Base-by-base conservation (phyloP, 2,797 vertebrate genomes). In the Peromyscus eremicus region DNA sequence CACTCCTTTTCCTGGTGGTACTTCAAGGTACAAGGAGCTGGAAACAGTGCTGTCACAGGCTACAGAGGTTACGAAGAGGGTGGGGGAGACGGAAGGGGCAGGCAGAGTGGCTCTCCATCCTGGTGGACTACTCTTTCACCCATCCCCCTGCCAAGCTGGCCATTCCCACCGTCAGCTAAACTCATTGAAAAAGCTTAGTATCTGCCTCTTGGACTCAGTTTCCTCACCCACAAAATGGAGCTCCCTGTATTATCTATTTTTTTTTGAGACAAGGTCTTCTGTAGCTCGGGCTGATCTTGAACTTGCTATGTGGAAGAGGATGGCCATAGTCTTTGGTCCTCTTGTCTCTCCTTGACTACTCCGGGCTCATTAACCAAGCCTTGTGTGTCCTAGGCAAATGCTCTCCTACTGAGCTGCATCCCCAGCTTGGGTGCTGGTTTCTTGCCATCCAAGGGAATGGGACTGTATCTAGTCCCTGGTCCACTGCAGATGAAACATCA, bases 371-470 rank as follows among this genome's bases (percentile, higher is more conserved):
- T 40, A 29, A 17, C 81, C 37, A 62, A 83, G 57, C 37, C 57
- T 49, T 37, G 68, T 14, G 19, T 29, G 16, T 57, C 19, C 21
- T n/a, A 37, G 66, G 21, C 17, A 46, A 34, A 46, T 46, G 3
- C 66, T 40, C 43, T n/a, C 8, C 43, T 68, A 4, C 49, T 73
- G 64, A 68, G 4, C 34, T 70, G 21, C 2, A 23, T 37, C n/a
- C 37, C 25, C 37, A 43, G 27, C 23, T 34, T 37, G n/a, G 70
- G 32, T 40, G 10, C 0, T 46, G 49, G 43, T 55, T 60, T 55
- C 40, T 89, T 25, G 5, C 40, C 11, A 8, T 19, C 23, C 14
- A 6, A n/a, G 27, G 12, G 23, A 0, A 0, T 34, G 23, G 23
- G 5, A 12, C 17, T 29, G 1, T n/a, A 27, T 8, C 9, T 17